Evolutionary conservation across 2,113 vertebrate genomes (phyloP).

Genomic region (Triplophysa tibetana): DNA sequence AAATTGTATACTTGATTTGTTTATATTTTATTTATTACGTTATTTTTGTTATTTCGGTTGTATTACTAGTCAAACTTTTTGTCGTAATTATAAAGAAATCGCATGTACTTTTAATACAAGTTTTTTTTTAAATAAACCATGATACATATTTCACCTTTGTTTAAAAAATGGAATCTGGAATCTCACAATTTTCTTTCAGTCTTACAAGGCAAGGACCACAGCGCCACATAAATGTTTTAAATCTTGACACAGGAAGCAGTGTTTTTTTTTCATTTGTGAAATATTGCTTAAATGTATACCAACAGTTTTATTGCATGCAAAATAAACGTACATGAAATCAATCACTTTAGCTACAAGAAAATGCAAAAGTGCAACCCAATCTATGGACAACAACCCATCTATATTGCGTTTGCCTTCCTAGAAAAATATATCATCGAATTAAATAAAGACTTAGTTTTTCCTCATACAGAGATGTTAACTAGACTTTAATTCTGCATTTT

Average conservation of each 20-base stretch:
- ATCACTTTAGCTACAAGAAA: neutral
- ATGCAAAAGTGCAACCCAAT: neutral
- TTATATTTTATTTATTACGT: neutral
- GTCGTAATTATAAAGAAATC: too few relatives aligned
- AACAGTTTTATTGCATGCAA: neutral
- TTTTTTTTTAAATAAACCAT: neutral
- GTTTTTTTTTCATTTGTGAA: neutral
- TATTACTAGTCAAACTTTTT: neutral
- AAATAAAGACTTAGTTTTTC: slow-evolving; percentile 24
- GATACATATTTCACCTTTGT: neutral
- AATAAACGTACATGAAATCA: neutral
- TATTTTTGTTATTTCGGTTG: neutral
- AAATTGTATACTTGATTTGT: neutral
- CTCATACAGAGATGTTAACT: neutral
- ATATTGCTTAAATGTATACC: neutral
- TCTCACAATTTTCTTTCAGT: neutral
- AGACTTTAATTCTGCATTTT: slow-evolving; percentile 30
- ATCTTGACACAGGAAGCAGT: slow-evolving; percentile 4
- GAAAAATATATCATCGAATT: slow-evolving; percentile 44
- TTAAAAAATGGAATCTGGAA: neutral
- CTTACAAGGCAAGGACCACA: neutral
- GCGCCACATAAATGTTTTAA: neutral
- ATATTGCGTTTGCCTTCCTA: slow-evolving; percentile 32
- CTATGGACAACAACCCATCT: slow-evolving; percentile 18
- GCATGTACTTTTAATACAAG: too few relatives aligned